Evolutionary conservation across 1,140 invertebrate species (phyloP).

Genomic region (Battus philenor): DNA sequence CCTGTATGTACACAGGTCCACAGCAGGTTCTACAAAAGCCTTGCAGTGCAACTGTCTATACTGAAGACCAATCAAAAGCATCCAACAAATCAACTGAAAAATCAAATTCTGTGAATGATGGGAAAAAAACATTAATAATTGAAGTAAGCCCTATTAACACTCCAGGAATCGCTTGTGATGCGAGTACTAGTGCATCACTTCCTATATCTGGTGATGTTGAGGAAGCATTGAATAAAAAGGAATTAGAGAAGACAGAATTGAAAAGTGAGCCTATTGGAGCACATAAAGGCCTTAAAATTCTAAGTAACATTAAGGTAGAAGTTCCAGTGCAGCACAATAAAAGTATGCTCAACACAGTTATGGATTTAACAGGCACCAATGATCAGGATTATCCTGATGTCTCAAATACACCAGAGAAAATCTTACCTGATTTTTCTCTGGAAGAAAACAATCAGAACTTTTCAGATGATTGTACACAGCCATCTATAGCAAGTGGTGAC

Average conservation of each 20-base stretch:
- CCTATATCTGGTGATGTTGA: conserved; percentile 14
- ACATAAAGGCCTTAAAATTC: conserved; percentile 67
- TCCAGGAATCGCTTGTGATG: conserved; percentile 14
- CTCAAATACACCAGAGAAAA: conserved; percentile 45
- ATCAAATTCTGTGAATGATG: conserved; percentile 34
- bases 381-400: conserved; percentile 47
- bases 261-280: conserved; percentile 38
- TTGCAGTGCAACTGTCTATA: conserved; percentile 36
- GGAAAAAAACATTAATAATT: conserved; percentile 60
- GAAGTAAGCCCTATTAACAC: conserved; percentile 55
- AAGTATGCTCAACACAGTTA: conserved; percentile 63
- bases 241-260: conserved; percentile 29
- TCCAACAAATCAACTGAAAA: conserved; percentile 30
- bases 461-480: conserved; percentile 32
- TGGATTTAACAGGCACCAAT: conserved; percentile 63
- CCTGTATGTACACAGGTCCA: conserved; percentile 59
- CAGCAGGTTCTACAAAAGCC: conserved; percentile 44
- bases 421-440: conserved; percentile 61
- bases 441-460: conserved; percentile 41
- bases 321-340: conserved; percentile 66
- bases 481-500: conserved; percentile 31
- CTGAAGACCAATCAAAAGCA: conserved; percentile 31
- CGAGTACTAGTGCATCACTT: conserved; percentile 18
- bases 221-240: conserved; percentile 20
- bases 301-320: conserved; percentile 74